Conservation (phyloP, 2,113 vertebrate species). For the Xiphophorus hellerii region DNA sequence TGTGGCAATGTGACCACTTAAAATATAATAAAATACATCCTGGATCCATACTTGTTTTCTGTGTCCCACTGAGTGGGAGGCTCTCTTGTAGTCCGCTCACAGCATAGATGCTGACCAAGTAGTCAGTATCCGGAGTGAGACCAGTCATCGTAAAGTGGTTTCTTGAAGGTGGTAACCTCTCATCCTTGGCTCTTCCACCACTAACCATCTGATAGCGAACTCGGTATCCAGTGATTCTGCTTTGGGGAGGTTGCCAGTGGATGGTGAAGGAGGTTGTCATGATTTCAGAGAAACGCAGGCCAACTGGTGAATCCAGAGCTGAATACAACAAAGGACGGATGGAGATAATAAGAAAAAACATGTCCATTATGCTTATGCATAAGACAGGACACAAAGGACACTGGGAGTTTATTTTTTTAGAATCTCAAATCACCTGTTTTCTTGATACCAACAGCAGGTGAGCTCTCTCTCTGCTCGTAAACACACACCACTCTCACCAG, state of each 20-base stretch:
- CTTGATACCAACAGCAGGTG: constrained; percentile 83
- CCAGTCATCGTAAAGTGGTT: constrained; percentile 93
- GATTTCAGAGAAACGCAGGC: constrained; percentile 91
- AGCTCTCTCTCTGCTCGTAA: constrained; percentile 89
- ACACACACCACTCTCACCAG: constrained; percentile 91
- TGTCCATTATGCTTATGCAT: background rate
- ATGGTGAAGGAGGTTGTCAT: constrained; percentile 91
- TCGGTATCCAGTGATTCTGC: constrained; percentile 86
- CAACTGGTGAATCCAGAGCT: constrained; percentile 92
- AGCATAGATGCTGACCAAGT: constrained; percentile 87
- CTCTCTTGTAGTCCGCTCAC: constrained; percentile 84
- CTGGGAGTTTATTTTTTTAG: background rate
- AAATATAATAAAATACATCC: background rate
- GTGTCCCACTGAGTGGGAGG: constrained; percentile 84
- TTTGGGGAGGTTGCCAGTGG: constrained; percentile 91
- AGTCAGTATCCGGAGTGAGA: constrained; percentile 88
- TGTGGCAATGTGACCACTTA: background rate
- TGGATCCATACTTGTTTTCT: constrained; percentile 87
- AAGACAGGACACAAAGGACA: background rate
- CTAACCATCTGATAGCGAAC: constrained; percentile 86
- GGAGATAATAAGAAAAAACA: background rate
- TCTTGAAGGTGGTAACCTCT: constrained; percentile 89
- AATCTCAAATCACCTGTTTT: constrained; percentile 82
- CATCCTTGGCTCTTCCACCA: constrained; percentile 84
- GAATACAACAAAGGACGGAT: background rate